Evolutionary conservation across 2,113 vertebrate species (phyloP).

Genomic region (Galeopterus variegatus): DNA sequence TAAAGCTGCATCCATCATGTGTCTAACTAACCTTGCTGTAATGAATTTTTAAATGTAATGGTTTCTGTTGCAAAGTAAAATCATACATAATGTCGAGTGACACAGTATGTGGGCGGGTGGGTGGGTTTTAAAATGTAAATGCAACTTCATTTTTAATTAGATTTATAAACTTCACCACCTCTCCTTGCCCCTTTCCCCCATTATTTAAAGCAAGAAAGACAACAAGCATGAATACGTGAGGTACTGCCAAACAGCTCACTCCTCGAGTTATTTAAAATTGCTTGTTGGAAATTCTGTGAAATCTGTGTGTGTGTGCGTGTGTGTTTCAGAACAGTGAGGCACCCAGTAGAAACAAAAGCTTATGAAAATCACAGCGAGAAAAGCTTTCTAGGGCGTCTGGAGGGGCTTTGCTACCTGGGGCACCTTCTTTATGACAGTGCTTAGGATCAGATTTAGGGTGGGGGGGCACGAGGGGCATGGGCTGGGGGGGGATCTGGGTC

Average conservation of each 20-base stretch:
- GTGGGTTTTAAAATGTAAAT: conserved; percentile 88
- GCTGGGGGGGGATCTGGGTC: conserved; percentile 79
- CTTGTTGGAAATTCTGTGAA: conserved; percentile 69
- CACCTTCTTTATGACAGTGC: conserved; percentile 71
- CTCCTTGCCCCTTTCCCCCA: background rate
- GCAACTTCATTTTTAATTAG: conserved; percentile 90
- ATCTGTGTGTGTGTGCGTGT: background rate
- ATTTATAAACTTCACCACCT: conserved; percentile 83
- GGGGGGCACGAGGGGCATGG: conserved; percentile 79
- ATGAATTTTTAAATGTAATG: conserved; percentile 94
- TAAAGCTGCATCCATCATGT: conserved; percentile 91
- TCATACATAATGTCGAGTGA: conserved; percentile 91
- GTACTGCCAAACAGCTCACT: background rate
- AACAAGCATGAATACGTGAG: background rate
- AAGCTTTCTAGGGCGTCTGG: conserved; percentile 74
- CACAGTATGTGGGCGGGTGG: conserved; percentile 79
- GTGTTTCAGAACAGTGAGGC: background rate
- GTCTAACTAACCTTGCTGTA: conserved; percentile 93
- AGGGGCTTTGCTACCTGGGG: conserved; percentile 81
- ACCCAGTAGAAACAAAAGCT: conserved; percentile 87
- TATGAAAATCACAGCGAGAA: conserved; percentile 74
- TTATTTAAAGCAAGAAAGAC: conserved; percentile 68
- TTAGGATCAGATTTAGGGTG: conserved; percentile 83
- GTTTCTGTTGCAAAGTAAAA: conserved; percentile 92
- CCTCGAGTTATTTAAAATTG: conserved; percentile 63